phyloP scores from a whole-genome alignment of 2,113 vertebrate species.

The Ophiodon elongatus region DNA sequence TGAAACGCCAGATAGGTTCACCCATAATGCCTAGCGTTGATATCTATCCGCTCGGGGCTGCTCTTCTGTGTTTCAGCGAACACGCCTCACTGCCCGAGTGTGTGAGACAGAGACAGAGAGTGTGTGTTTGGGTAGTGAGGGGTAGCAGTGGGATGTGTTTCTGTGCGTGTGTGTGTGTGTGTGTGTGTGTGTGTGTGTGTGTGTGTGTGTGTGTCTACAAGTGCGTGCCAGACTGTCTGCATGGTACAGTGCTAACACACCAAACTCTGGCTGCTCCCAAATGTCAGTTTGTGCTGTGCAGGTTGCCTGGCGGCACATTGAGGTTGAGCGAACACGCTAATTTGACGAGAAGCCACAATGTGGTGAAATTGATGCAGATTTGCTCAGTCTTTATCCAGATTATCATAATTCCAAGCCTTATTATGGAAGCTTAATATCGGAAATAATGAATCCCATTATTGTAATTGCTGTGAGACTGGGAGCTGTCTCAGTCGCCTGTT shows the following conservation, averaged over 20 bases:
- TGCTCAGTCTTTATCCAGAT: constrained; percentile 49
- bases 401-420: constrained; percentile 38
- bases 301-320: constrained; percentile 59
- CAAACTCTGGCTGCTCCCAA: constrained; percentile 51
- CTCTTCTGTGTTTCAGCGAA: constrained; percentile 41
- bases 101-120: constrained; percentile 1
- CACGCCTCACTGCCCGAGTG: constrained; percentile 5
- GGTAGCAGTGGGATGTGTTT: constrained; percentile 13
- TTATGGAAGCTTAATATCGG: constrained; percentile 29
- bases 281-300: constrained; percentile 56
- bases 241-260: constrained; percentile 41
- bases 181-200: constrained; percentile 21
- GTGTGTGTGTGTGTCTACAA: constrained; percentile 21
- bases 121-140: constrained; percentile 20
- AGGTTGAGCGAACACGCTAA: constrained; percentile 46
- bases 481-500: background rate
- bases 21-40: constrained; percentile 60
- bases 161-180: too few species aligned
- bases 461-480: constrained; percentile 26
- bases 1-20: constrained; percentile 51
- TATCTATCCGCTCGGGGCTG: constrained; percentile 53
- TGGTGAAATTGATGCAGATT: constrained; percentile 35
- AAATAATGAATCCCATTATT: constrained; percentile 40
- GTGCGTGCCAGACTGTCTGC: constrained; percentile 55
- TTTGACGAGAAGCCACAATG: constrained; percentile 46